Evolutionary conservation across 2,888 invertebrate species (phyloP).

Genomic region (Teinopalpus imperialis): DNA sequence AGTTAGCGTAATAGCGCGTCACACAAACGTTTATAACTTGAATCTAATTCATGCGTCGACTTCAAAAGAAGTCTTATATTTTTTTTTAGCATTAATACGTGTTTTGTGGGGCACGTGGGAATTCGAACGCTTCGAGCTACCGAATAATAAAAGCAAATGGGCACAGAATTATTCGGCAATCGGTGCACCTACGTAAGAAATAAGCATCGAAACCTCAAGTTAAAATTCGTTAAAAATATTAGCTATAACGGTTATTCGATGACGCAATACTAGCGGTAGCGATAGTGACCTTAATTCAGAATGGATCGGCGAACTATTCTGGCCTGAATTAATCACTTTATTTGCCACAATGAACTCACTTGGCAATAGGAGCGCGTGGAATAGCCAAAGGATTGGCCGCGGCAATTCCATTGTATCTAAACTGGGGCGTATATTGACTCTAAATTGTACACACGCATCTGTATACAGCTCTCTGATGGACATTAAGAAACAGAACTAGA

Average conservation of each 20-base stretch:
- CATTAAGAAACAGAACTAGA: constrained; percentile 14
- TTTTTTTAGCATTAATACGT: no score
- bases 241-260: constrained; percentile 29
- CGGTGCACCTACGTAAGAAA: no score
- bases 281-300: constrained; percentile 64
- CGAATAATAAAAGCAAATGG: no score
- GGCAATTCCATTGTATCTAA: constrained; percentile 42
- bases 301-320: constrained; percentile 67
- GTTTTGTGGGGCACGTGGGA: no score
- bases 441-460: constrained; percentile 28
- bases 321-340: constrained; percentile 74
- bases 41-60: no score
- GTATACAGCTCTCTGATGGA: constrained; percentile 16
- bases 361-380: constrained; percentile 51
- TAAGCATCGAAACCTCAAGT: no score
- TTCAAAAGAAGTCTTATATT: no score
- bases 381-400: constrained; percentile 49
- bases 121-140: no score
- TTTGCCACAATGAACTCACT: constrained; percentile 62
- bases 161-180: no score
- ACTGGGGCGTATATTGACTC: constrained; percentile 60
- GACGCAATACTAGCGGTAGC: constrained; percentile 46
- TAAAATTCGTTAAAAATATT: no score
- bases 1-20: no score
- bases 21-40: no score